Percentiles rank a stretch among this genome's conserved stretches.
Conservation (phyloP, 2,113 vertebrate species). For the Seriola dumerili region DNA sequence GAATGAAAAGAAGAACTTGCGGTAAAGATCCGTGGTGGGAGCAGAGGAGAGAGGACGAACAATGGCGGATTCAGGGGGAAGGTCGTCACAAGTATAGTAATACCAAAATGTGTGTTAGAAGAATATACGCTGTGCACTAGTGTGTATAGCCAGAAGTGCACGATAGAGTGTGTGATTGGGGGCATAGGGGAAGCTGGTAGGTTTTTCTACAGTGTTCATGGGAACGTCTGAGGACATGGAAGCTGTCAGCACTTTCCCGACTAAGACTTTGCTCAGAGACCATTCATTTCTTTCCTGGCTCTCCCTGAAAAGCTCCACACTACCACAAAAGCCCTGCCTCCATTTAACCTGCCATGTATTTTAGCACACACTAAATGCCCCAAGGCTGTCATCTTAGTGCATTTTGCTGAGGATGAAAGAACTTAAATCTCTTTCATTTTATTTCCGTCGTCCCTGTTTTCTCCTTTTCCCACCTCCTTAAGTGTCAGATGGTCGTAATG, state of each 20-base stretch:
- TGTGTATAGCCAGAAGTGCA: not conserved
- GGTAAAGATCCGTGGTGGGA: not conserved
- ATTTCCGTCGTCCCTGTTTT: slow-evolving; percentile 34
- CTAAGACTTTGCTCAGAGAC: slow-evolving; percentile 44
- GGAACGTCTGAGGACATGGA: slow-evolving; percentile 48
- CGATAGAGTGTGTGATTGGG: not conserved
- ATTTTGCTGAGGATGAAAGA: slow-evolving; percentile 76
- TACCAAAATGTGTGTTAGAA: not conserved
- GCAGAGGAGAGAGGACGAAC: not conserved
- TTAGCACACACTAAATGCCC: slow-evolving; percentile 53
- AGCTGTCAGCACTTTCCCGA: slow-evolving; percentile 64
- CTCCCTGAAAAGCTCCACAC: slow-evolving; percentile 18
- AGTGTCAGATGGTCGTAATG: slow-evolving; percentile 63
- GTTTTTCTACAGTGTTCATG: slow-evolving; percentile 25
- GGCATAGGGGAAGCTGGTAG: not conserved
- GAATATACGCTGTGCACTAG: not conserved
- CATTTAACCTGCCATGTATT: slow-evolving; percentile 60
- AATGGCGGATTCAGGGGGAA: not conserved
- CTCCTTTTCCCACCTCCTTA: slow-evolving; percentile 29
- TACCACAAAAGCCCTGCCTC: slow-evolving; percentile 48
- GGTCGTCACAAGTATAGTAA: not conserved
- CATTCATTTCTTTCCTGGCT: slow-evolving; percentile 39
- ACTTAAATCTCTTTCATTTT: slow-evolving; percentile 64
- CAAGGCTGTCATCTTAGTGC: slow-evolving; percentile 70
- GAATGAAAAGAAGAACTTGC: not conserved